Conservation (phyloP, 2,113 vertebrate genomes). For the Puntigrus tetrazona region DNA sequence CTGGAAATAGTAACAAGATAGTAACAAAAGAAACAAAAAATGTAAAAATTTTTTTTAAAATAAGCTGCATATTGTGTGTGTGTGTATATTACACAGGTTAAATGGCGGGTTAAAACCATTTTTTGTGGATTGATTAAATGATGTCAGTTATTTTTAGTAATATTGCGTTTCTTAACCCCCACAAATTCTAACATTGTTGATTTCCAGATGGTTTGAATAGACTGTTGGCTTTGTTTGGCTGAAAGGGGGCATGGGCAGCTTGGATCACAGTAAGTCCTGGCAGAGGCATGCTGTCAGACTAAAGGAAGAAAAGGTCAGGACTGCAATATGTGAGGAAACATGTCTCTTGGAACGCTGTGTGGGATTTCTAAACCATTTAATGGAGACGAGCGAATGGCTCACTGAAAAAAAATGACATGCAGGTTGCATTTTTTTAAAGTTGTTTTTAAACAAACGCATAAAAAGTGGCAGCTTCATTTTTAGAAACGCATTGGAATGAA, state of each 20-base stretch:
- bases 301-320: conserved; percentile 72
- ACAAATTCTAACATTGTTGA: conserved; percentile 24
- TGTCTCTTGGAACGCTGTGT: conserved; percentile 54
- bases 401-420: conserved; percentile 23
- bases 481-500: background rate
- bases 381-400: background rate
- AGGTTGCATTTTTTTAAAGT: background rate
- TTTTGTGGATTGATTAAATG: conserved; percentile 18
- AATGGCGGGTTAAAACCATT: background rate
- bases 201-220: conserved; percentile 50
- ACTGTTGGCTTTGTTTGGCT: conserved; percentile 53
- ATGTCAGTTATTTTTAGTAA: conserved; percentile 9
- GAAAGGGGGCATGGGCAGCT: conserved; percentile 64
- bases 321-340: conserved; percentile 65
- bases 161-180: conserved; percentile 3
- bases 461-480: background rate
- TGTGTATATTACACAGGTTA: no score
- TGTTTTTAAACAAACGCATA: background rate
- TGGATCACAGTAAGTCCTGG: conserved; percentile 69
- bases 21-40: background rate
- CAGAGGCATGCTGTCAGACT: conserved; percentile 57
- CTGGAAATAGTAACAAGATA: no score
- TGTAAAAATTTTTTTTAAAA: background rate
- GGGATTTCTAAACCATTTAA: conserved; percentile 27
- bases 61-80: background rate